These are phyloP conservation scores for Uromys caudimaculatus DNA, from an alignment of 2,797 vertebrate genomes.

Conservation along the genomic window DNA sequence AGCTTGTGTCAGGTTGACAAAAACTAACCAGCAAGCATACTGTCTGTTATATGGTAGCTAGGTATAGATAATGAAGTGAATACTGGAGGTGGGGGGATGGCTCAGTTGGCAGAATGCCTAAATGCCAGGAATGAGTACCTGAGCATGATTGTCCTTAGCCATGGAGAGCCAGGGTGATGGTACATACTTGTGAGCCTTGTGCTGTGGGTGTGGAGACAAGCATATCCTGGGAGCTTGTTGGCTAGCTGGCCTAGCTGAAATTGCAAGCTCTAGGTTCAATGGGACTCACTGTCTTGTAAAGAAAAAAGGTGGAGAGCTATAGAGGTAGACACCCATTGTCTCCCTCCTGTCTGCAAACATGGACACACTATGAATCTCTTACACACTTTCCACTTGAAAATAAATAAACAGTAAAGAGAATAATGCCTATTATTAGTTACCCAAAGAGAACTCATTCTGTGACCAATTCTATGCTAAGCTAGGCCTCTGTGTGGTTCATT, in stretches of 20 bases:
- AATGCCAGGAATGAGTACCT: neutral
- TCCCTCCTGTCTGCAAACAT: neutral
- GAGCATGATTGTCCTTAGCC: too few relatives aligned
- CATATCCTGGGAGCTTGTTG: neutral
- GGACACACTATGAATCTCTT: neutral
- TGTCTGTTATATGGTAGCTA: neutral
- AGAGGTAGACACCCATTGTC: neutral
- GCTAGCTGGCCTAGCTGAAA: neutral
- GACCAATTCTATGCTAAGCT: neutral
- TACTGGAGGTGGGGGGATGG: too few relatives aligned
- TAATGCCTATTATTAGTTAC: neutral
- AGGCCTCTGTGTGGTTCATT: neutral
- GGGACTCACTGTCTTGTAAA: neutral
- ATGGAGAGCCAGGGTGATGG: neutral
- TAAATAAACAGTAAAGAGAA: neutral
- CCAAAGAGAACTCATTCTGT: neutral
- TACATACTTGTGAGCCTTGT: neutral
- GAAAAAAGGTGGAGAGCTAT: neutral
- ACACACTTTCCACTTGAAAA: neutral
- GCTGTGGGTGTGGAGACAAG: neutral
- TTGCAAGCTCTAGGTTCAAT: neutral
- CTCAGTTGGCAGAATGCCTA: neutral
- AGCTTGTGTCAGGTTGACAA: neutral
- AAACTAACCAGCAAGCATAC: neutral
- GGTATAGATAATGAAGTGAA: neutral